Evolutionary conservation across 2,797 vertebrate species (phyloP).

Genomic region (Sylvia borin): DNA sequence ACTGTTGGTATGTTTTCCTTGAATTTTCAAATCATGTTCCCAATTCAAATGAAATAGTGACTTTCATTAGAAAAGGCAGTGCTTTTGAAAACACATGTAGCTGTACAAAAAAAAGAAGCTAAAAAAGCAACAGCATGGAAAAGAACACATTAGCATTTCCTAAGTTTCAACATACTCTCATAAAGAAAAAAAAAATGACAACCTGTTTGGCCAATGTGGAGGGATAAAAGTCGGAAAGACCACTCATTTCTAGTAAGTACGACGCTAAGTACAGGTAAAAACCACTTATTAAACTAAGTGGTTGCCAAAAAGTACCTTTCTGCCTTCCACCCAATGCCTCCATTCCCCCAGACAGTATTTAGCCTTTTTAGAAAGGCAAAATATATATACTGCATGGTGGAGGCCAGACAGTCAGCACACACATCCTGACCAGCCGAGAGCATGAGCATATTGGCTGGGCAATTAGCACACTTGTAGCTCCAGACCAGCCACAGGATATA

Average conservation of each 20-base stretch:
- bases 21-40: not conserved
- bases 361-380: not conserved
- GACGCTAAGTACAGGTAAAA: not conserved
- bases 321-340: not conserved
- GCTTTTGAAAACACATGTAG: not conserved
- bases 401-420: constrained; percentile 43
- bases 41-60: not conserved
- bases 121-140: not conserved
- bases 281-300: not conserved
- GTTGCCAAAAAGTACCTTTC: not conserved
- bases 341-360: not conserved
- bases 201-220: not conserved
- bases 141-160: constrained; percentile 3
- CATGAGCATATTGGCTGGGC: not conserved
- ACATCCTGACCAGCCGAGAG: not conserved
- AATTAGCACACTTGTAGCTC: constrained; percentile 25
- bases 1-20: not conserved
- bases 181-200: not conserved
- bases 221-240: not conserved
- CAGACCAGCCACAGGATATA: constrained; percentile 50
- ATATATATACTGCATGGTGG: not conserved
- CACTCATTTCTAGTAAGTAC: not conserved
- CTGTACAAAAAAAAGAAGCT: not conserved
- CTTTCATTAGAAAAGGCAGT: not conserved
- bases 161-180: not conserved